Conservation (phyloP, 2,113 vertebrate genomes). For the Xiphophorus couchianus region DNA sequence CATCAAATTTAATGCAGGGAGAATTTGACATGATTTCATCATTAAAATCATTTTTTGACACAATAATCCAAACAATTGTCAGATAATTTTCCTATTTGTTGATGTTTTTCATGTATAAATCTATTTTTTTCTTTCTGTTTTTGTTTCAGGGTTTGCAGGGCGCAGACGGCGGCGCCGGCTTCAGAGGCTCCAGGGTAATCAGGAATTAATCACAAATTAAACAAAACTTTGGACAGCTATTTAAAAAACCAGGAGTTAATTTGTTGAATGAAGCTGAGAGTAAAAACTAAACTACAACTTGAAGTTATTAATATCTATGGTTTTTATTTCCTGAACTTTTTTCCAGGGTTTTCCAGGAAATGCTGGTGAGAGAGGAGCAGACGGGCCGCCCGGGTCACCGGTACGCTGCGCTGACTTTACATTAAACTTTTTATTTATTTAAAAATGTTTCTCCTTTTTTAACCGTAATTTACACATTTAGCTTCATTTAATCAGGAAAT, state of each 20-base stretch:
- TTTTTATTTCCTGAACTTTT: neutral
- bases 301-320: too few relatives aligned
- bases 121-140: slow-evolving; percentile 28
- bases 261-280: neutral
- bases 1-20: neutral
- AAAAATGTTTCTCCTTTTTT: neutral
- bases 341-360: slow-evolving; percentile 82
- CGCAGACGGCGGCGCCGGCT: slow-evolving; percentile 71
- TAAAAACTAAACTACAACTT: slow-evolving; percentile 17
- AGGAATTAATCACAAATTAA: too few relatives aligned
- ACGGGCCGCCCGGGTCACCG: slow-evolving; percentile 78
- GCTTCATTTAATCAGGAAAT: too few relatives aligned
- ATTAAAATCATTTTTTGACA: neutral
- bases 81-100: slow-evolving; percentile 6
- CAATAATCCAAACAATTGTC: neutral
- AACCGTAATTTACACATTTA: too few relatives aligned
- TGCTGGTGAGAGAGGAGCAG: slow-evolving; percentile 74
- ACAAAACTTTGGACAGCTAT: too few relatives aligned
- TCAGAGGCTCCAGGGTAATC: slow-evolving; percentile 80
- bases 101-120: neutral
- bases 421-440: neutral
- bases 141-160: slow-evolving; percentile 81
- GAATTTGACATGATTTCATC: neutral
- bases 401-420: slow-evolving; percentile 68
- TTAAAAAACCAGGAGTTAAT: too few relatives aligned